Base-by-base conservation (phyloP, 92 coral and sea anemone genomes). In the Porites lobata region DNA sequence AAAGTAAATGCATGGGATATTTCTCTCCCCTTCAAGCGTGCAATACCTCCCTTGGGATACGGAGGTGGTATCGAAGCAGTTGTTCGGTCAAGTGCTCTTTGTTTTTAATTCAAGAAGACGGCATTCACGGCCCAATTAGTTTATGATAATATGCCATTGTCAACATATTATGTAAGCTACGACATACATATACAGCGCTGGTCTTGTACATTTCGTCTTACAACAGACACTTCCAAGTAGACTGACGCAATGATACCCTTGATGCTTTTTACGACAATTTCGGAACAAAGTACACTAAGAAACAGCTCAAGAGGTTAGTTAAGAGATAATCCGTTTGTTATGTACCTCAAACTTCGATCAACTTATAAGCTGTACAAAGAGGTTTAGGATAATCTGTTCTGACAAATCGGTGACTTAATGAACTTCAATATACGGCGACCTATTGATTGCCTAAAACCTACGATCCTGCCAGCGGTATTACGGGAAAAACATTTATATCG, bases 121-220 rank as follows among this genome's bases (percentile, higher is more conserved):
- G 56, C 56, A 32, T 54, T 81, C 32, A 52, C 15, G 29, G 58
- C 53, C 68, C 54, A 70, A 82, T 82, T 82, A 24, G 68, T 56
- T 70, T 69, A 82, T 32, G 86, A 59, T 69, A 82, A 69, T 81
- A 81, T 24, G 56, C 8, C 38, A 52, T 81, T 81, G 86, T 81
- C 69, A 4, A 56, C 77, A 82, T 32, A 29, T 12, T 50, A 82
- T 69, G 57, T 54, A 67, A 32, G 57, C 38, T 10, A 32, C 57
- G 71, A 54, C 24, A 67, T 18, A 22, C 53, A 80, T 67, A 67
- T 51, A 81, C 85, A 52, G 21, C 67, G 67, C 76, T 6, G 75
- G 15, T 80, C 13, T 22, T 21, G 29, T 32, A 62, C 82, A 62
- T 6, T 12, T 61, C 18, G 54, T 2, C 78, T 75, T 15, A 12